These are phyloP conservation scores for Danio rerio DNA, from an alignment of 2,113 vertebrate genomes.

Conservation along the genomic window DNA sequence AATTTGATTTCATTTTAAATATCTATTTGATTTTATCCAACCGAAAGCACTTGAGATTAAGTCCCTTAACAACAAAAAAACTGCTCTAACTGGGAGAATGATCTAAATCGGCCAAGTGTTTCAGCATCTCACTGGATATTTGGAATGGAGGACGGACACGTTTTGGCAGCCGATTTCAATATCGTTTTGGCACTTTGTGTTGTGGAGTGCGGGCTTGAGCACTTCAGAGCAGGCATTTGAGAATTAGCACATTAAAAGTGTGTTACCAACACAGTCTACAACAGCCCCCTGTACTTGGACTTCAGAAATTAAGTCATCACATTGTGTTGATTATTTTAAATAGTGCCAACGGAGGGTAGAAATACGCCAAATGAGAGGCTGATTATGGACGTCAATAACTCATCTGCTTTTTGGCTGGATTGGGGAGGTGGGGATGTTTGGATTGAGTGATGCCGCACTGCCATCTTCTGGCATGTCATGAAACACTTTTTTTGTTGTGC, in stretches of 20 bases:
- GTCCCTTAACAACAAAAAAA: constrained; percentile 41
- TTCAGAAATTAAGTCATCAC: constrained; percentile 60
- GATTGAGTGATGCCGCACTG: constrained; percentile 75
- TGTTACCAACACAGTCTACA: constrained; percentile 60
- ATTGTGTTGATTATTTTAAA: constrained; percentile 62
- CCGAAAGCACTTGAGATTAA: constrained; percentile 41
- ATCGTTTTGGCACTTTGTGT: constrained; percentile 51
- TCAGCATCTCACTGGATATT: constrained; percentile 39
- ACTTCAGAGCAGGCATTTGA: constrained; percentile 60
- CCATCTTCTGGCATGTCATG: constrained; percentile 73
- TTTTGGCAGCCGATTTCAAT: constrained; percentile 58
- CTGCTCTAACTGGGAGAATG: constrained; percentile 44
- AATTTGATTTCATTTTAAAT: constrained; percentile 43
- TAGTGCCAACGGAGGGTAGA: constrained; percentile 56
- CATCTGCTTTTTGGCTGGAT: constrained; percentile 62
- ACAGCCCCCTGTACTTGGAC: constrained; percentile 57
- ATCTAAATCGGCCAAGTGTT: constrained; percentile 50
- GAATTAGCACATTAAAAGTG: constrained; percentile 64
- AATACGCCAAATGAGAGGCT: constrained; percentile 60
- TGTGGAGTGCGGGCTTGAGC: constrained; percentile 54
- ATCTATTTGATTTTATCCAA: constrained; percentile 50
- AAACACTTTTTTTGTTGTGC: constrained; percentile 24
- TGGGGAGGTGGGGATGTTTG: background rate
- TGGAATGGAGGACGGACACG: constrained; percentile 41
- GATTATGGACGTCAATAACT: constrained; percentile 61